phyloP scores from a whole-genome alignment of 2,797 vertebrate genomes.

The Coranthus polyacanthus region DNA sequence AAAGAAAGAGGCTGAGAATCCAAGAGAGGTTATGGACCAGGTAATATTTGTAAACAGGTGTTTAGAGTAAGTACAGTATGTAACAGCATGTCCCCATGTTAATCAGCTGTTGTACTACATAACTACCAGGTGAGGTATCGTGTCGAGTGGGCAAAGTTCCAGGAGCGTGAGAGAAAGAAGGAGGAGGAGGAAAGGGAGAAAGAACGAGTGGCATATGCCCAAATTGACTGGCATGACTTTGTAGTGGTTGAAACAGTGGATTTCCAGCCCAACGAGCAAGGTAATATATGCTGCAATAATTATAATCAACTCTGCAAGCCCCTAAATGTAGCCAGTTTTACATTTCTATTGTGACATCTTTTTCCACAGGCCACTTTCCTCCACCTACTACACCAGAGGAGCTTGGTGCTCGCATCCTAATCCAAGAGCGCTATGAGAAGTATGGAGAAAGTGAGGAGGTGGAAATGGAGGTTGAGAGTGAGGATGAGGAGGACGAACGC shows the following conservation, averaged over 20 bases:
- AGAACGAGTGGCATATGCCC: slow-evolving; percentile 96
- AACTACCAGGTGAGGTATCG: slow-evolving; percentile 92
- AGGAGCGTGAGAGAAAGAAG: slow-evolving; percentile 97
- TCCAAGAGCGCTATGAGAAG: slow-evolving; percentile 98
- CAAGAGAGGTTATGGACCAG: slow-evolving; percentile 97
- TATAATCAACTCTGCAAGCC: neutral
- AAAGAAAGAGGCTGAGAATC: slow-evolving; percentile 95
- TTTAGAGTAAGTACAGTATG: neutral
- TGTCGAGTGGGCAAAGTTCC: slow-evolving; percentile 99
- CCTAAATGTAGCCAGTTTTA: neutral
- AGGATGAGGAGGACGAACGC: slow-evolving; percentile 93
- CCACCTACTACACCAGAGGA: slow-evolving; percentile 98
- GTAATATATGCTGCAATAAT: slow-evolving; percentile 68
- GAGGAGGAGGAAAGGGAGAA: slow-evolving; percentile 98
- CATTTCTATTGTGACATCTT: slow-evolving; percentile 2
- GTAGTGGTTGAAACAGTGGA: slow-evolving; percentile 99
- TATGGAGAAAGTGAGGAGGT: slow-evolving; percentile 99
- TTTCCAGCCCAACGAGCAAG: slow-evolving; percentile 98
- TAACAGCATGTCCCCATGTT: slow-evolving; percentile 1
- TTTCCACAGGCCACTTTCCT: slow-evolving; percentile 93
- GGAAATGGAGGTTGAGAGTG: slow-evolving; percentile 99
- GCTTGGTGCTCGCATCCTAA: slow-evolving; percentile 96
- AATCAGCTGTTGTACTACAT: slow-evolving; percentile 30
- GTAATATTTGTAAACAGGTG: slow-evolving; percentile 75
- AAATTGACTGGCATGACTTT: slow-evolving; percentile 99